Evolutionary conservation across 2,888 invertebrate genomes (phyloP), one percentile per base, ranked within the genome.

Genomic region (Heliconius ismenius): DNA sequence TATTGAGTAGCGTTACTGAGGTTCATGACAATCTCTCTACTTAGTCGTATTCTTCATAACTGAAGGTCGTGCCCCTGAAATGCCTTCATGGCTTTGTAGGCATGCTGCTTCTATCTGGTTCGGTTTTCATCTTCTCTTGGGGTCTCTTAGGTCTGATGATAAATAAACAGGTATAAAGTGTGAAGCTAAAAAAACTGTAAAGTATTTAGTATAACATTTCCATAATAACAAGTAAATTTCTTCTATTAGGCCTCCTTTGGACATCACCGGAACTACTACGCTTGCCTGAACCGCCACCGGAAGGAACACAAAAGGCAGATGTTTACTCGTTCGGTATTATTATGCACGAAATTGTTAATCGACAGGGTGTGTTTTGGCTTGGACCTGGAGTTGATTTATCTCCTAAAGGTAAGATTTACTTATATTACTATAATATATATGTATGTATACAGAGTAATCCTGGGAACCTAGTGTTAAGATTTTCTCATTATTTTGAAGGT

Each of bases 251-350:
- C 86, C 95, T 97, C 83, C 92, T 98, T 58, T 99, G 98, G 98
- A 98, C 98, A 0, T 96, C 98, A 0, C 99, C 99, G 0, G 99
- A 99, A 89, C 89, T 98, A 26, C 95, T 99, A 67, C 95, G 97
- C 76, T 95, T 96, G 92, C 91, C 95, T 39, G 95, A 95, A 74
- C 94, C 95, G 0, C 95, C 95, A 0, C 95, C 95, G 0, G 96
- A 96, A 85, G 98, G 98, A 1, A 97, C 97, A 0, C 98, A 97
- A 86, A 98, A 98, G 89, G 98, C 97, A 32, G 99, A 99, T 86
- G 97, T 98, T n/a, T 99, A 98, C 90, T 98, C 98, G 64, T 99
- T 98, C 87, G 98, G 96, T 21, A 97, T 99, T 84, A 97, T 99
- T 84, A 97, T 98, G 86, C 98, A 99, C 87, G 99, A 99, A 92